phyloP scores from a whole-genome alignment of 2,797 vertebrate genomes.

The Enteromius fasciolatus region DNA sequence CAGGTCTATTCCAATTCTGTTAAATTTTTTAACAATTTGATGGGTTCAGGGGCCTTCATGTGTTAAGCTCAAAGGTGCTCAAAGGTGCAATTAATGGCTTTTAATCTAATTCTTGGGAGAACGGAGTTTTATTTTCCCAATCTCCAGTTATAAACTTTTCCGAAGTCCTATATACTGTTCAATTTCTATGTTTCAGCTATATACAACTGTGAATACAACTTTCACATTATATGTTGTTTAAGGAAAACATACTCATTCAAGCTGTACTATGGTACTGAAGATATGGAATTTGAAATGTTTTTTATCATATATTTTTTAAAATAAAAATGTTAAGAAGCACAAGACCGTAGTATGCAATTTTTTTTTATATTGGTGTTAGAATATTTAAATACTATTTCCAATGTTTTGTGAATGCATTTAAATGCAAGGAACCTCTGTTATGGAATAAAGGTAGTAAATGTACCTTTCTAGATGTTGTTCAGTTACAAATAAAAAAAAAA shows the following conservation, averaged over 20 bases:
- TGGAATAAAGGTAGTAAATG: neutral
- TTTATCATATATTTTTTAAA: neutral
- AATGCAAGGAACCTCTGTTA: neutral
- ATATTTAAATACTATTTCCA: no score
- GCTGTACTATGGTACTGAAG: neutral
- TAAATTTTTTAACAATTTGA: neutral
- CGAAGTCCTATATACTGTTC: neutral
- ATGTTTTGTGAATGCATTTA: no score
- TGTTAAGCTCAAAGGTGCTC: neutral
- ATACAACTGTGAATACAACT: neutral
- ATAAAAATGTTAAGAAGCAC: neutral
- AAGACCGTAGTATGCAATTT: neutral
- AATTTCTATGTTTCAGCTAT: neutral
- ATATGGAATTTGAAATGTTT: neutral
- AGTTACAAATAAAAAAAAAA: neutral
- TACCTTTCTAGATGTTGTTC: neutral
- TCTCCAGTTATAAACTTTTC: neutral
- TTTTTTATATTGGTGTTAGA: neutral
- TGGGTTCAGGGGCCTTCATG: neutral
- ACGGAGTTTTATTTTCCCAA: neutral
- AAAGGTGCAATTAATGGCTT: neutral
- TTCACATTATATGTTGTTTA: neutral
- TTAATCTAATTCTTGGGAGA: neutral
- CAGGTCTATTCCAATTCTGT: slow-evolving; percentile 8
- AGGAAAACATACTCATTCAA: neutral